Evolutionary conservation across 2,113 vertebrate species (phyloP).

Genomic region (Dasyurus viverrinus): DNA sequence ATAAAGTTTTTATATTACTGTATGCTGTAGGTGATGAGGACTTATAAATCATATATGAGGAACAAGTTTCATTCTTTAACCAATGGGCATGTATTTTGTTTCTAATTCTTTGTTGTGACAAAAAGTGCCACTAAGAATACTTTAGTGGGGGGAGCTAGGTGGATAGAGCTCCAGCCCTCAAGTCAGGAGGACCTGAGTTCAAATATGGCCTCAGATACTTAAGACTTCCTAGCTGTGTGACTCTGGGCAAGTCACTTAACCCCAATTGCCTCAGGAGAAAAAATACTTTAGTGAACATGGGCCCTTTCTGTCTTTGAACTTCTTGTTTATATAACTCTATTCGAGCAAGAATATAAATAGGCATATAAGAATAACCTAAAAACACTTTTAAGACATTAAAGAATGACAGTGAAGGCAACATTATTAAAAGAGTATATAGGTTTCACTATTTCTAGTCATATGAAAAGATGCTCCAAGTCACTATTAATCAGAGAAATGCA

Average conservation of each 20-base stretch:
- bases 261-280: too few species aligned
- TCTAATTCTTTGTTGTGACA: background rate
- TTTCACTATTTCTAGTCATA: too few species aligned
- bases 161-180: too few species aligned
- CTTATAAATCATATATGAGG: background rate
- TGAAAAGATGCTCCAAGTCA: too few species aligned
- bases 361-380: too few species aligned
- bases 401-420: background rate
- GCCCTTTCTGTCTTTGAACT: background rate
- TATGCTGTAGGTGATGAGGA: background rate
- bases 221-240: too few species aligned
- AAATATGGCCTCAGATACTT: too few species aligned
- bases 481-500: too few species aligned
- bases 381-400: background rate
- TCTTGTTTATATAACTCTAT: background rate
- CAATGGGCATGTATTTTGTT: background rate
- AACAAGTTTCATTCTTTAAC: background rate
- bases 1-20: background rate
- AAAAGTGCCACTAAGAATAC: background rate
- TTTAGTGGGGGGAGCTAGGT: too few species aligned
- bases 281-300: background rate
- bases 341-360: background rate
- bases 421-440: background rate
- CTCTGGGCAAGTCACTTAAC: too few species aligned
- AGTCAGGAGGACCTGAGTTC: too few species aligned